phyloP scores from a whole-genome alignment of 2,797 vertebrate genomes.

The Psittacula echo region DNA sequence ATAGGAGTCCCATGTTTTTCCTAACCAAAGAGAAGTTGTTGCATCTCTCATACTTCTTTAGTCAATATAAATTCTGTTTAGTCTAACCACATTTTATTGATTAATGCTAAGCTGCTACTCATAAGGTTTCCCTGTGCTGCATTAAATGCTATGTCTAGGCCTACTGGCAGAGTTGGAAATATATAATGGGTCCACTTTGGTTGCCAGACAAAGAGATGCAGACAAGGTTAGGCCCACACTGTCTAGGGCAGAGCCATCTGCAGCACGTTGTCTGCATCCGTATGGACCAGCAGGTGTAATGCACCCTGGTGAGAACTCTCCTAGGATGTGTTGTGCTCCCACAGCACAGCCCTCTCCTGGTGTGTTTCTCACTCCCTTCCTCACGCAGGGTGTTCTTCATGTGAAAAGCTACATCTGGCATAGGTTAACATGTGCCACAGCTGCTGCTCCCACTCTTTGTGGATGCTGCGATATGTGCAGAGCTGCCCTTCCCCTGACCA shows the following conservation, averaged over 20 bases:
- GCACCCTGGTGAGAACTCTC: neutral
- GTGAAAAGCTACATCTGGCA: neutral
- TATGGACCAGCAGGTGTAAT: neutral
- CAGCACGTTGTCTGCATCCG: neutral
- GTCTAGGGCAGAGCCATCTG: neutral
- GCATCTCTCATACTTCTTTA: neutral
- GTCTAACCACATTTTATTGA: neutral
- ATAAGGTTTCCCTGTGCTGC: neutral
- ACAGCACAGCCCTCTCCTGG: neutral
- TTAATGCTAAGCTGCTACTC: neutral
- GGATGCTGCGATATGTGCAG: rapidly evolving
- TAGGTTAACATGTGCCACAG: neutral
- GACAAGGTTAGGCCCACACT: neutral
- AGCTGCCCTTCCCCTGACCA: neutral
- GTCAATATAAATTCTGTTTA: neutral
- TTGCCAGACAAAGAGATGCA: neutral
- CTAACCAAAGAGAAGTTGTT: neutral
- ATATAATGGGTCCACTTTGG: neutral
- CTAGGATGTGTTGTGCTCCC: neutral
- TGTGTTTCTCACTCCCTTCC: neutral
- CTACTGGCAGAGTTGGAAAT: neutral
- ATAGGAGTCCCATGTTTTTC: neutral
- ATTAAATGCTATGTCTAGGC: neutral
- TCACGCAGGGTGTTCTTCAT: neutral
- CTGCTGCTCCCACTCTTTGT: neutral